Base-by-base conservation (phyloP, 2,797 vertebrate genomes). In the Chanos chanos region DNA sequence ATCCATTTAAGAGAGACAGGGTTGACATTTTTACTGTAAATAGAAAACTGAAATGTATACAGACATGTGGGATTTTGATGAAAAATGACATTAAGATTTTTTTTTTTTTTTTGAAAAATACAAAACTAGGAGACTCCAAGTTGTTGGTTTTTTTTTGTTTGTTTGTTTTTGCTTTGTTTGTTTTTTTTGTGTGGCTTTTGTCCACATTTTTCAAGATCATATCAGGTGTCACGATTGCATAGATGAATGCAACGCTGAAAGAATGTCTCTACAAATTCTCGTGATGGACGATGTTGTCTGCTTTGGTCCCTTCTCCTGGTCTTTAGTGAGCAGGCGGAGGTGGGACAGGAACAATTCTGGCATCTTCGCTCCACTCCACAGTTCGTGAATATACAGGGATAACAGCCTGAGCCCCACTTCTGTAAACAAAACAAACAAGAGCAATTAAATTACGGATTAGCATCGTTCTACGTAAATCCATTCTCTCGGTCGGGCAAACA, bases 331-430 rank as follows among this genome's bases (percentile, higher is more conserved):
- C 65, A 84, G 65, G 28, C 13, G 7, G 51, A 85, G 75, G 6
- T 91, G 87, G 18, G 69, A 73, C 61, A 85, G 71, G 68, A 91
- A 86, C 39, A 89, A 73, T 16, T 82, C 75, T 4, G 88, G 69
- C 1, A 81, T 81, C 0, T 36, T 1, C 4, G 79, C 81, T 33
- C 85, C 87, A 1, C 81, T 87, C 89, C 86, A 90, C 63, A 84
- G 7, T 64, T 91, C 89, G 58, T 84, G 81, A 63, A 89, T 61
- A 76, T 88, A 89, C 58, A 84, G 22, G 0, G 88, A 84, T 60
- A 86, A 54, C 52, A 91, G 69, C 21, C 68, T 75, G 67, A 87
- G 68, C 0, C 85, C 86, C 0, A 82, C 78, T 22, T 83, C 88
- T 89, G 75, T 1, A 68, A 53, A 19, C 34, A 76, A 40, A 5